Percentiles rank a stretch among this genome's conserved stretches.
phyloP scores from a whole-genome alignment of 2,888 invertebrate genomes.

The Pyrrhia umbra region DNA sequence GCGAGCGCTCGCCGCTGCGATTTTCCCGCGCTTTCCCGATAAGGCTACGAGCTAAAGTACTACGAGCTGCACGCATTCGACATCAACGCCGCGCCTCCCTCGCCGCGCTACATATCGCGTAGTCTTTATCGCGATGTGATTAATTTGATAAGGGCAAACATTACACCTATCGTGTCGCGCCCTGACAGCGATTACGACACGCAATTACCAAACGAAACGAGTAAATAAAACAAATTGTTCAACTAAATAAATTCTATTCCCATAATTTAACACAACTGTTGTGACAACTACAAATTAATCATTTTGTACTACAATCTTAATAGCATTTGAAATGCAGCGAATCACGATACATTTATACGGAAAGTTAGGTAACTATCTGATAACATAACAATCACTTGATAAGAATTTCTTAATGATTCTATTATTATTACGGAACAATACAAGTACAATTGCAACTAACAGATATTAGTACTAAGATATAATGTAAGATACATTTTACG shows the following conservation, averaged over 20 bases:
- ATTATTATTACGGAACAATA: constrained; percentile 41
- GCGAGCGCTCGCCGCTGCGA: constrained; percentile 66
- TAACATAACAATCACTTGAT: constrained; percentile 49
- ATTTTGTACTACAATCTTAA: constrained; percentile 78
- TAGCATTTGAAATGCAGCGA: constrained; percentile 66
- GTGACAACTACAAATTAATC: constrained; percentile 74
- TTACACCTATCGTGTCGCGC: constrained; percentile 62
- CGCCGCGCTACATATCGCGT: constrained; percentile 51
- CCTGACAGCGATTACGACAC: constrained; percentile 61
- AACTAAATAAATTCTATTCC: constrained; percentile 81
- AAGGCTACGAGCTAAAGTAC: constrained; percentile 74
- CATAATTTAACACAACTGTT: constrained; percentile 75
- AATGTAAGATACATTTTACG: constrained; percentile 6
- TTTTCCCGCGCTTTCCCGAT: constrained; percentile 90
- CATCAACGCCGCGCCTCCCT: constrained; percentile 74
- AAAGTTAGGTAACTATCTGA: constrained; percentile 49
- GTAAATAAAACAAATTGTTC: constrained; percentile 75
- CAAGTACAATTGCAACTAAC: constrained; percentile 28
- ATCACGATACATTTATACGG: constrained; percentile 56
- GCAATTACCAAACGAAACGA: constrained; percentile 58
- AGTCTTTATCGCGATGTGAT: constrained; percentile 79
- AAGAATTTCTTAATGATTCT: constrained; percentile 30
- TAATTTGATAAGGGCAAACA: constrained; percentile 75
- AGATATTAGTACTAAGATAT: constrained; percentile 9
- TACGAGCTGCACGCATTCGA: constrained; percentile 72